Evolutionary conservation across 2,888 invertebrate species (phyloP).

Genomic region (Drosophila recens): DNA sequence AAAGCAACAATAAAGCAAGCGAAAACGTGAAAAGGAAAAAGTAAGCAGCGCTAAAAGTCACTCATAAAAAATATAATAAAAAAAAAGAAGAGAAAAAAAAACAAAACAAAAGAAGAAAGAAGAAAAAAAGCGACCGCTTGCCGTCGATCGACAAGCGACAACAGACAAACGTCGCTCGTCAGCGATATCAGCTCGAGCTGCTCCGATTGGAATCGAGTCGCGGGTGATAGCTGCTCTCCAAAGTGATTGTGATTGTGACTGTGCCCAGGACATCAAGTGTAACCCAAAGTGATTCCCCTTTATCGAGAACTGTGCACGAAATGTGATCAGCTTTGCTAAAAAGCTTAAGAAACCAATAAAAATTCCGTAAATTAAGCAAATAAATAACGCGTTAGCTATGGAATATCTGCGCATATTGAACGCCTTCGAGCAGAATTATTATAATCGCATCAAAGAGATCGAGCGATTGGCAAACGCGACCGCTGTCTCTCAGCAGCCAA

Average conservation of each 20-base stretch:
- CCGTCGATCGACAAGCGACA: constrained; percentile 37
- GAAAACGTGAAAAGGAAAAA: constrained; percentile 57
- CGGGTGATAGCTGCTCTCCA: constrained; percentile 26
- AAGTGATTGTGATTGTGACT: constrained; percentile 18
- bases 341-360: not conserved
- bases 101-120: constrained; percentile 13
- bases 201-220: constrained; percentile 19
- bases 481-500: constrained; percentile 50
- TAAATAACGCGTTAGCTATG: constrained; percentile 58
- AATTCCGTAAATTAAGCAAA: constrained; percentile 3
- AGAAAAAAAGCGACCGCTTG: constrained; percentile 37
- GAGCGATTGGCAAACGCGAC: constrained; percentile 72
- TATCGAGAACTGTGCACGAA: constrained; percentile 21
- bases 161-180: constrained; percentile 45
- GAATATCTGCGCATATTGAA: constrained; percentile 83
- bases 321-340: constrained; percentile 27
- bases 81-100: constrained; percentile 25
- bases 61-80: constrained; percentile 40
- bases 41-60: constrained; percentile 51
- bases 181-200: constrained; percentile 36
- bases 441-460: constrained; percentile 80
- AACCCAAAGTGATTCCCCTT: constrained; percentile 20
- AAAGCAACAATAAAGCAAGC: constrained; percentile 58
- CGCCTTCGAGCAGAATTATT: constrained; percentile 83
- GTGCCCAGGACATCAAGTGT: constrained; percentile 33